Evolutionary conservation across 2,113 vertebrate genomes (phyloP), one percentile per base, ranked within the genome.

Genomic region (Poeciliopsis retropinna): DNA sequence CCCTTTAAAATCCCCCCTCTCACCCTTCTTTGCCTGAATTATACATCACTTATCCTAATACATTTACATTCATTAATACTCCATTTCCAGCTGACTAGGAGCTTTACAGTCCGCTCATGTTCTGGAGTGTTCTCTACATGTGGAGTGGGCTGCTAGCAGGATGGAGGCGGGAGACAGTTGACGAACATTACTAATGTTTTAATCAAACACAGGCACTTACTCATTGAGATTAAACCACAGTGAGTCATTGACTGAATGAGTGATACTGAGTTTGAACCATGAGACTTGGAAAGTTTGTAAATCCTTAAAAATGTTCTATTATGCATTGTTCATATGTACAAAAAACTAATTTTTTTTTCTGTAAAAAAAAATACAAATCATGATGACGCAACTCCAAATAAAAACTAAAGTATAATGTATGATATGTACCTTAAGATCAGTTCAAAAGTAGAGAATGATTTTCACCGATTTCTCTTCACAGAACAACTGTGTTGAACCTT

Each of bases 61-160:
- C 91, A 93, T 93, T 93, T 92, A 90, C 90, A 93, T 92, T 87
- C 85, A 93, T 92, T 93, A 93, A 90, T 87, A 75, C 87, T 88
- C 77, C 54, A 77, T 87, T 92, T 92, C 82, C 81, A 92, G 92
- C 91, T 91, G 90, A 92, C 89, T 83, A 68, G 79, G 88, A 85
- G 83, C 81, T 92, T 92, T 91, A 80, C 85, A 90, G 88, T 85
- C 85, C 32, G 64, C 70, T 77, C 81, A 79, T 90, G 85, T 87
- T 87, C 75, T 57, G 17, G 57, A 72, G 73, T 47, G 60, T 79
- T 87, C 85, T 76, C 76, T 75, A 76, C 88, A 82, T 89, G 85
- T 83, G 81, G 77, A 86, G 81, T 32, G 54, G 83, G 64, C 66
- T 51, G 34, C 84, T 81, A 87, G 89, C 78, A 27, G 82, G 86